These are phyloP conservation scores for Seriola dumerili DNA, from an alignment of 2,113 vertebrate species.

Conservation along the genomic window DNA sequence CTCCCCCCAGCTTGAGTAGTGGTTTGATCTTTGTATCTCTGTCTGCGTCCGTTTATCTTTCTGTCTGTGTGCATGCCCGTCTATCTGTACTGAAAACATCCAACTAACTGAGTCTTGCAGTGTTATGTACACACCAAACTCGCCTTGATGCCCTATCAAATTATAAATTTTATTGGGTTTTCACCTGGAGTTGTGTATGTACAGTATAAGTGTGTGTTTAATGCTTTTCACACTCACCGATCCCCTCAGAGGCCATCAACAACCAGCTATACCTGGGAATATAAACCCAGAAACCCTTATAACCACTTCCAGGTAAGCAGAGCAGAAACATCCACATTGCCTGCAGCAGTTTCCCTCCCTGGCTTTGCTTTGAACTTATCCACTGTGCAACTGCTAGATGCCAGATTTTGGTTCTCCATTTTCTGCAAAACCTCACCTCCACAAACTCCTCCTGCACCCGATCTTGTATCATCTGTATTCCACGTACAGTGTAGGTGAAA, in stretches of 20 bases:
- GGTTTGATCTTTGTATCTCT: not conserved
- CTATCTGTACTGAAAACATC: not conserved
- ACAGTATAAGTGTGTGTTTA: conserved; percentile 53
- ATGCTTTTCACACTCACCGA: conserved; percentile 57
- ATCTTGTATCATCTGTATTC: conserved; percentile 27
- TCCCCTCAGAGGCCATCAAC: conserved; percentile 80
- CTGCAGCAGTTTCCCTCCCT: conserved; percentile 45
- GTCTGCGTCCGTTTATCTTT: not conserved
- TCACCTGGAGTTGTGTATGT: conserved; percentile 21
- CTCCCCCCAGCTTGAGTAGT: conserved; percentile 8
- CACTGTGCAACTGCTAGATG: conserved; percentile 33
- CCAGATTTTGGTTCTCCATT: conserved; percentile 29
- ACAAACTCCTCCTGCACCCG: conserved; percentile 24
- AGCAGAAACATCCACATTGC: conserved; percentile 31
- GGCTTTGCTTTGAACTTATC: conserved; percentile 51
- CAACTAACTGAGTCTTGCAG: not conserved
- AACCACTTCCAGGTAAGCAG: conserved; percentile 83
- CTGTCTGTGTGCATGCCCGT: conserved; percentile 18
- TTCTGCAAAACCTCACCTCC: conserved; percentile 9
- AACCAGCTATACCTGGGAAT: conserved; percentile 84
- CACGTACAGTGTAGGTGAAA: conserved; percentile 27
- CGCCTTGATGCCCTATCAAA: not conserved
- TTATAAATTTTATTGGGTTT: not conserved
- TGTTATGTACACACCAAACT: not conserved
- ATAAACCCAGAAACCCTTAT: conserved; percentile 84